Base-by-base conservation (phyloP, 2,888 invertebrate species). In the Drosophila emarginata region DNA sequence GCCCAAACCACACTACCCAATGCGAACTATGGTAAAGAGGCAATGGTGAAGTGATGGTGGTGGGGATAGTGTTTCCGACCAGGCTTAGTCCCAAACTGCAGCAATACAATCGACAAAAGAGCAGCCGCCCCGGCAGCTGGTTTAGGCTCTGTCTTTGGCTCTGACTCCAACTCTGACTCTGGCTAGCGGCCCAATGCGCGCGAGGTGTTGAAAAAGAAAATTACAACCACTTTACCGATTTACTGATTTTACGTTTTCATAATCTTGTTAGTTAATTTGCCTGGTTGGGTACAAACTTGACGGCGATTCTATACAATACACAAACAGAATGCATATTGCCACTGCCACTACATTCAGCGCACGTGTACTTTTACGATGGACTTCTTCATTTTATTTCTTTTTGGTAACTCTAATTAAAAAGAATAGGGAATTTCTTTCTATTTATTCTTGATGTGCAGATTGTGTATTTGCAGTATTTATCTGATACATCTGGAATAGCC, bases 181-280 rank as follows among this genome's bases (percentile, higher is more conserved):
- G 70, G 87, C 87, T 88, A 83, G 77, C 79, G 81, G 81, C 67
- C 84, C 84, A 82, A 88, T 88, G 80, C 76, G 82, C 77, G 78
- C 83, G 90, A 91, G 91, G 90, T 91, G 90, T 91, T 91, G 90
- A 91, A 91, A 91, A 90, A 88, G 84, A 87, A 89, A 89, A 90
- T 91, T 91, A 91, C 90, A 87, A 88, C 90, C 91, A 89, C 89
- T 88, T 89, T 88, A 84, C 86, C 86, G 90, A 89, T 90, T 90
- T 90, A 87, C 89, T 90, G 90, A 89, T 90, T 89, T 89, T 89
- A 88, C 87, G 86, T 87, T 87, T 87, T 89, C 89, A 85, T 89
- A 87, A 88, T 88, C 87, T 89, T 87, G 89, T 89, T 89, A 89
- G 89, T 86, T 88, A 80, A 89, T 79, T 89, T 89, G 78, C 76